phyloP scores from a whole-genome alignment of 2,888 invertebrate species.

The Polylopha cassiicola region DNA sequence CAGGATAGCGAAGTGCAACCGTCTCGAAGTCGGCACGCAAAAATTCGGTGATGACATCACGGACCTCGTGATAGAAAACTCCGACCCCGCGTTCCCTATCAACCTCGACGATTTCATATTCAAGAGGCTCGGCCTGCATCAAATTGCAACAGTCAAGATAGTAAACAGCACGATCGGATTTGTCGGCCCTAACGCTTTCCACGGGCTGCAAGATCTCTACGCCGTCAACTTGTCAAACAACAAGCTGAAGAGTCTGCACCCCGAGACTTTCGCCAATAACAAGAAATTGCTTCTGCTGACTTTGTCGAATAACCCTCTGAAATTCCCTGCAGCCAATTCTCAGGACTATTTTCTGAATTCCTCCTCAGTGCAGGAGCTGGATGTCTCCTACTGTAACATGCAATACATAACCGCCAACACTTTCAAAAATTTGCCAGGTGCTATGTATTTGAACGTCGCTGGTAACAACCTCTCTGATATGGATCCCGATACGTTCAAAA shows the following conservation, averaged over 20 bases:
- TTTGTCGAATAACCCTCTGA: slow-evolving; percentile 81
- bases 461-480: slow-evolving; percentile 81
- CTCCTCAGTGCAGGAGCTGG: slow-evolving; percentile 82
- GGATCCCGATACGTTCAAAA: slow-evolving; percentile 78
- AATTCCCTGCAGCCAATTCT: slow-evolving; percentile 57
- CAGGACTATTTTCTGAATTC: slow-evolving; percentile 76
- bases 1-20: slow-evolving; percentile 81
- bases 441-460: slow-evolving; percentile 82
- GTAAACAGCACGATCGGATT: slow-evolving; percentile 82
- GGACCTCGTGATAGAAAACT: slow-evolving; percentile 81
- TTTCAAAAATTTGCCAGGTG: slow-evolving; percentile 80
- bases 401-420: slow-evolving; percentile 79
- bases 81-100: slow-evolving; percentile 76
- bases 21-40: slow-evolving; percentile 81
- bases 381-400: slow-evolving; percentile 83
- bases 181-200: slow-evolving; percentile 83
- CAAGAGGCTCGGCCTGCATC: slow-evolving; percentile 79
- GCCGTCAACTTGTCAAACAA: slow-evolving; percentile 83
- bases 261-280: slow-evolving; percentile 83
- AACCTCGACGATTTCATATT: slow-evolving; percentile 79
- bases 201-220: slow-evolving; percentile 80
- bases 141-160: slow-evolving; percentile 82
- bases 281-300: slow-evolving; percentile 81
- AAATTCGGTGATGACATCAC: slow-evolving; percentile 81
- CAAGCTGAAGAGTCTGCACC: slow-evolving; percentile 80